These are phyloP conservation scores for Cydia amplana DNA, from an alignment of 1,140 invertebrate species.

Conservation along the genomic window DNA sequence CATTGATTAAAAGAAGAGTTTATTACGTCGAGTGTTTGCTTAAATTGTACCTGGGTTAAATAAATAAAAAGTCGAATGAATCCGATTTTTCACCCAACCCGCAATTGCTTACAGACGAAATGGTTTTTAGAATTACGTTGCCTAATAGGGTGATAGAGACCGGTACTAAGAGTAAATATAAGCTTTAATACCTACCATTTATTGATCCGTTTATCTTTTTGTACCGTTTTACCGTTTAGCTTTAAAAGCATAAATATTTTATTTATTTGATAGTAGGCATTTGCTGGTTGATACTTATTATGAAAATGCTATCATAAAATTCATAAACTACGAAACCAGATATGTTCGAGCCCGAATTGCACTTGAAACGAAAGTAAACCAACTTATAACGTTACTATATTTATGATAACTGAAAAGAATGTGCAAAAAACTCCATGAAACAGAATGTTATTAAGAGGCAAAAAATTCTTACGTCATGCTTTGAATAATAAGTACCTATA, in stretches of 20 bases:
- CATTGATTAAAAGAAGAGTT: conserved; percentile 4
- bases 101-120: conserved; percentile 7
- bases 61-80: conserved; percentile 6
- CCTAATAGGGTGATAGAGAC: not conserved
- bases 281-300: too few relatives aligned
- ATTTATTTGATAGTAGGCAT: not conserved
- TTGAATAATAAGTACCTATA: conserved; percentile 10
- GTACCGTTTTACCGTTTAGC: not conserved
- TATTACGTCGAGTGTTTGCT: not conserved
- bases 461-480: not conserved
- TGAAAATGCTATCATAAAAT: too few relatives aligned
- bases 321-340: too few relatives aligned
- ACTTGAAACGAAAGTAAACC: too few relatives aligned
- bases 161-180: too few relatives aligned
- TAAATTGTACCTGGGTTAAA: conserved; percentile 1
- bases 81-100: not conserved
- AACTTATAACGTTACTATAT: too few relatives aligned
- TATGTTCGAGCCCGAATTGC: too few relatives aligned
- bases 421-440: too few relatives aligned
- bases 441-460: too few relatives aligned
- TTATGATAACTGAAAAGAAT: too few relatives aligned
- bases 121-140: conserved; percentile 14
- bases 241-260: not conserved
- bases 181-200: not conserved
- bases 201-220: not conserved